Conservation (phyloP, 2,797 vertebrate species). For the Pseudochirops cupreus region DNA sequence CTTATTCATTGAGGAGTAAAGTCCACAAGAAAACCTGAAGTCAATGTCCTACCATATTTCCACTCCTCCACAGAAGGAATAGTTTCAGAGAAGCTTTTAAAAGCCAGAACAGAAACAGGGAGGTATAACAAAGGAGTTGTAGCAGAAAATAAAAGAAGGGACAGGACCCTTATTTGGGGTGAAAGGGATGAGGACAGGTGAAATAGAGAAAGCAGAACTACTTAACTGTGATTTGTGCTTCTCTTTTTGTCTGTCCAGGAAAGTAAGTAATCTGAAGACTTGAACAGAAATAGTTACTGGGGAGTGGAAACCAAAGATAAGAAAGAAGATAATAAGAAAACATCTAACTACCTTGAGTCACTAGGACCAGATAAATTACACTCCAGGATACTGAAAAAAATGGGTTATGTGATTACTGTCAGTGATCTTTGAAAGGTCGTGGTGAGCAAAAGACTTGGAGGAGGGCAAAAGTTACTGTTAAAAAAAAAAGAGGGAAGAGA, state of each 20-base stretch:
- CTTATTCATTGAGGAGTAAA: background rate
- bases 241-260: background rate
- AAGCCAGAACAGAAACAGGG: background rate
- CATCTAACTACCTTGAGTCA: background rate
- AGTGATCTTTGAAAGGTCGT: background rate
- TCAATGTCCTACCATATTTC: background rate
- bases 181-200: background rate
- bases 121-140: background rate
- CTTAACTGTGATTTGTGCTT: background rate
- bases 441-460: background rate
- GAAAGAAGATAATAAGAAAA: background rate
- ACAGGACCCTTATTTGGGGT: background rate
- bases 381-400: background rate
- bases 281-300: background rate
- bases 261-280: background rate
- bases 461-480: background rate
- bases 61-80: background rate
- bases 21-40: background rate
- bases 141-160: background rate
- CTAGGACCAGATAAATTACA: background rate
- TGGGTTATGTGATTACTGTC: background rate
- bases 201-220: background rate
- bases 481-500: background rate
- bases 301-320: background rate
- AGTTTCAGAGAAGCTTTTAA: background rate